Percentiles rank a stretch among this genome's conserved stretches.
Conservation (phyloP, 2,888 invertebrate species). For the Microctonus brassicae region DNA sequence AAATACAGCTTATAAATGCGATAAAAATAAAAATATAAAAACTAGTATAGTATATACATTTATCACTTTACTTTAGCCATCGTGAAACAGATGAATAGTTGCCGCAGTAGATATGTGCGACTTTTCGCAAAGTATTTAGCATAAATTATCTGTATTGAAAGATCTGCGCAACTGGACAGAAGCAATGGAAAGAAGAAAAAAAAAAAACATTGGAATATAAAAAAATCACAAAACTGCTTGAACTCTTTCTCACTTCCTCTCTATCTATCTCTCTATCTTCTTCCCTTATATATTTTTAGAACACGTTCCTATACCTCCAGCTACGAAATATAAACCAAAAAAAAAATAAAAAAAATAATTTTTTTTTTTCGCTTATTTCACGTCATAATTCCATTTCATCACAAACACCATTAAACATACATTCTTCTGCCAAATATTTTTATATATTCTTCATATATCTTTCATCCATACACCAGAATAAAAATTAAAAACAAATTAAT, state of each 20-base stretch:
- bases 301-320: background rate
- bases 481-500: too few species aligned
- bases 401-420: too few species aligned
- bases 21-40: background rate
- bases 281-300: slow-evolving; percentile 7
- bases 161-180: slow-evolving; percentile 16
- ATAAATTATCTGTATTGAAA: slow-evolving; percentile 51
- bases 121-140: slow-evolving; percentile 57
- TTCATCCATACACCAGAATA: too few species aligned
- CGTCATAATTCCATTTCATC: background rate
- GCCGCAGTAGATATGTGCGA: slow-evolving; percentile 48
- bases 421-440: too few species aligned
- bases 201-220: background rate
- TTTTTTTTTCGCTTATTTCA: background rate
- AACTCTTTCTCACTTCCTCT: too few species aligned
- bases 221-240: background rate
- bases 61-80: background rate
- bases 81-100: slow-evolving; percentile 48
- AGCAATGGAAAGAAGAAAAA: background rate
- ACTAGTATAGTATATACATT: too few species aligned
- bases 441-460: too few species aligned
- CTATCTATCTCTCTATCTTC: too few species aligned
- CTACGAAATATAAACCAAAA: background rate
- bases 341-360: background rate
- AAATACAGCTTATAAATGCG: too few species aligned